Evolutionary conservation across 2,888 invertebrate genomes (phyloP).

Genomic region (Tipula vernalis): DNA sequence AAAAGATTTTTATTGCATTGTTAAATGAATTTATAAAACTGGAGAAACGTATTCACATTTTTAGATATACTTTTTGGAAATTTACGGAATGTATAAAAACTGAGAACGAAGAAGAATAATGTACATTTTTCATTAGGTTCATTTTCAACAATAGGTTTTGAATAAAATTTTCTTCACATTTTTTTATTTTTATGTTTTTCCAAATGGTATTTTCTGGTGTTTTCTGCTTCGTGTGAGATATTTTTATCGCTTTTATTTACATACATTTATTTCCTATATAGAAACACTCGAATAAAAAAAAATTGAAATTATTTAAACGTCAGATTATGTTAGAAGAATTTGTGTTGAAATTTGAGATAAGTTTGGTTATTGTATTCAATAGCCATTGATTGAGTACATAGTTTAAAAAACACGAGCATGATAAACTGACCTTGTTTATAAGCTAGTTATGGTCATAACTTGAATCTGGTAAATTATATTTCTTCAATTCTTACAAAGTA

Average conservation of each 20-base stretch:
- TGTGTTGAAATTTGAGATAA: too few species aligned
- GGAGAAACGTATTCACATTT: background rate
- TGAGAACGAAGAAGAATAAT: background rate
- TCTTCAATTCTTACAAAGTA: too few species aligned
- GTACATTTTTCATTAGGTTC: background rate
- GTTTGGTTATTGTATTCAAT: too few species aligned
- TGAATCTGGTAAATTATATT: too few species aligned
- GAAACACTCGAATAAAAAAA: background rate
- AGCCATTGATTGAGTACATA: too few species aligned
- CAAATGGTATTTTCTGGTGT: background rate
- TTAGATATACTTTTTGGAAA: background rate
- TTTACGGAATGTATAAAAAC: background rate
- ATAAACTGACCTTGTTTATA: too few species aligned
- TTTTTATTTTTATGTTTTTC: background rate
- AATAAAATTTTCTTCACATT: background rate
- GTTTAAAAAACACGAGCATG: too few species aligned
- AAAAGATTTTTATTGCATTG: constrained; percentile 4
- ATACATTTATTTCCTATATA: background rate
- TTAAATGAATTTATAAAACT: constrained; percentile 4
- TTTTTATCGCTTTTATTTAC: background rate
- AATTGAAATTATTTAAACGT: background rate
- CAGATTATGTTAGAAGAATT: background rate
- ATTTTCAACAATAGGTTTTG: background rate
- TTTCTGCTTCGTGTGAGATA: background rate
- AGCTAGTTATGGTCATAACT: too few species aligned